Evolutionary conservation across 2,888 invertebrate species (phyloP).

Genomic region (Rapana venosa): DNA sequence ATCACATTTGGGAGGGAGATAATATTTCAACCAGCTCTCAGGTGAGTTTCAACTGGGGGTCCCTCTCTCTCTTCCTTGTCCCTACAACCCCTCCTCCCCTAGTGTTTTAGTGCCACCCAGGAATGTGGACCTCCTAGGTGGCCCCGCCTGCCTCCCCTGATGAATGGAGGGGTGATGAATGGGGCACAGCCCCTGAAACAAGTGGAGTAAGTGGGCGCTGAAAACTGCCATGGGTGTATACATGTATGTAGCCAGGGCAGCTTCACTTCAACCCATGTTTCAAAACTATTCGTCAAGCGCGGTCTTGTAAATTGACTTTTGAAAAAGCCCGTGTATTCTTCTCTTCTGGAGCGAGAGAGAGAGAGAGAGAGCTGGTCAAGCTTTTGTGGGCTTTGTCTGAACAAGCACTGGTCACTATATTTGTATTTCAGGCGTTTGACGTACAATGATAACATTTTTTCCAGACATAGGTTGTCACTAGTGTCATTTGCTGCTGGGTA

Average conservation of each 20-base stretch:
- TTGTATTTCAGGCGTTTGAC: no score
- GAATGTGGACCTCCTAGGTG: conserved; percentile 19
- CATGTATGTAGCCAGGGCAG: not conserved
- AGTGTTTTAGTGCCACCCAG: conserved; percentile 30
- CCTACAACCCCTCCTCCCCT: not conserved
- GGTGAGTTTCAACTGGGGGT: not conserved
- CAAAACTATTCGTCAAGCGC: not conserved
- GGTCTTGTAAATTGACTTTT: not conserved
- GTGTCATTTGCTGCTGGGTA: no score
- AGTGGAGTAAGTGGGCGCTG: conserved; percentile 16
- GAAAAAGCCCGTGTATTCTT: conserved; percentile 4
- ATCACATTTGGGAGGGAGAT: conserved; percentile 30
- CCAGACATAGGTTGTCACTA: no score
- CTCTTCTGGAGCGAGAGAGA: no score
- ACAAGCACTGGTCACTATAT: not conserved
- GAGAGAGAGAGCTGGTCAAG: conserved; percentile 12
- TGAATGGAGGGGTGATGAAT: conserved; percentile 28
- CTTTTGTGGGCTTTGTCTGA: not conserved
- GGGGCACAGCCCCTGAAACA: conserved; percentile 7
- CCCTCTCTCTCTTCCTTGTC: not conserved
- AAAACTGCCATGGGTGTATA: not conserved
- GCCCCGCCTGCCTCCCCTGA: conserved; percentile 20
- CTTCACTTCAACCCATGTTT: not conserved
- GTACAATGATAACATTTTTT: no score
- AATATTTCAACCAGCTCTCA: conserved; percentile 26